These are phyloP conservation scores for Drosophila sturtevanti DNA, from an alignment of 1,140 invertebrate species.

Conservation along the genomic window DNA sequence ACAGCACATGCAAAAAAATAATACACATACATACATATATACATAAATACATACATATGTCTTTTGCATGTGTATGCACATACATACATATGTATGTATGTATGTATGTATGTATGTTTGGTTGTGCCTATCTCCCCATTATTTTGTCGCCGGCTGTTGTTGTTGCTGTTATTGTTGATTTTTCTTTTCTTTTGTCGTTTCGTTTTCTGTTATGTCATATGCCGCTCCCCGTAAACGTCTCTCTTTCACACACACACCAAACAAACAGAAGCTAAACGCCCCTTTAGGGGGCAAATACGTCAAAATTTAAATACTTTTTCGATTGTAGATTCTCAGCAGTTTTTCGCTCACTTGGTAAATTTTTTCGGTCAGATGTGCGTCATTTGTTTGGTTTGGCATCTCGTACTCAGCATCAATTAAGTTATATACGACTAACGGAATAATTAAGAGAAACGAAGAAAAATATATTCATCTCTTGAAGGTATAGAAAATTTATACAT, in stretches of 20 bases:
- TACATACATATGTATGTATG: not conserved
- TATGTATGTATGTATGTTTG: not conserved
- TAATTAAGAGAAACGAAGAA: too few relatives aligned
- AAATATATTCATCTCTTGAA: too few relatives aligned
- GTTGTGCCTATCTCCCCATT: too few relatives aligned
- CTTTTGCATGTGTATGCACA: not conserved
- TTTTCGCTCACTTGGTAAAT: conserved; percentile 2
- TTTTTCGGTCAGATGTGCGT: not conserved
- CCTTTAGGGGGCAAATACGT: conserved; percentile 31
- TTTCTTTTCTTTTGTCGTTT: conserved; percentile 7
- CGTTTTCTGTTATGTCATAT: conserved; percentile 44
- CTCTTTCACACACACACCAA: not conserved
- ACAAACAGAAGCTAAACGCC: conserved; percentile 16
- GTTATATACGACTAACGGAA: not conserved
- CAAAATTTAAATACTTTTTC: conserved; percentile 18
- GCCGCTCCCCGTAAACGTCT: not conserved
- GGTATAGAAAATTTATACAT: too few relatives aligned
- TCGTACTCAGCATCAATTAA: not conserved
- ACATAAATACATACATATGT: conserved; percentile 9
- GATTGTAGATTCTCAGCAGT: not conserved
- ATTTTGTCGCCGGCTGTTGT: conserved; percentile 43
- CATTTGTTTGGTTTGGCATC: not conserved
- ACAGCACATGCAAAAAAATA: conserved; percentile 26
- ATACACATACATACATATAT: not conserved
- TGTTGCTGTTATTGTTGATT: conserved; percentile 34